Evolutionary conservation across 2,113 vertebrate species (phyloP).

Genomic region (Aspiorhynchus laticeps): DNA sequence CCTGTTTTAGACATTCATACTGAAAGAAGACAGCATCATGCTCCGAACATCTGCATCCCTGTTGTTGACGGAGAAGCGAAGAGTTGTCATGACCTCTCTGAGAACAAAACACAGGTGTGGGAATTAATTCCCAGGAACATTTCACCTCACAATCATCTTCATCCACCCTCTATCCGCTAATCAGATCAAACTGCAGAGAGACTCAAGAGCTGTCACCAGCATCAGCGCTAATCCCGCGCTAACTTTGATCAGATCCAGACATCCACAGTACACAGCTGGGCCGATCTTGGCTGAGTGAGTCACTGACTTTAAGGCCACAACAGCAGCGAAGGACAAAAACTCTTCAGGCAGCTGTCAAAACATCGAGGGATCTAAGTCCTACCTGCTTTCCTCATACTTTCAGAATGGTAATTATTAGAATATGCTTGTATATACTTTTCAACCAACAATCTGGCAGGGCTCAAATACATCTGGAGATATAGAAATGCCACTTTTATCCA

Average conservation of each 20-base stretch:
- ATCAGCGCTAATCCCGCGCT: conserved; percentile 50
- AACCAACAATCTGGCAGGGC: not conserved
- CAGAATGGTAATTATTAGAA: not conserved
- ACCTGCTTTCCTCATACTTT: conserved; percentile 43
- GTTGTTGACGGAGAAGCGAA: conserved; percentile 70
- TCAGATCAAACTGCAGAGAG: conserved; percentile 60
- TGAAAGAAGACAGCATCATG: conserved; percentile 66
- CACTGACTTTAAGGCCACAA: conserved; percentile 62
- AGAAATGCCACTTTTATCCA: not conserved
- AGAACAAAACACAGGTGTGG: conserved; percentile 77
- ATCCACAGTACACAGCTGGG: conserved; percentile 62
- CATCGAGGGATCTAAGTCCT: conserved; percentile 49
- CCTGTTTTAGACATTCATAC: conserved; percentile 53
- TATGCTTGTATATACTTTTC: conserved; percentile 11
- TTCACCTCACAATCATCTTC: conserved; percentile 61
- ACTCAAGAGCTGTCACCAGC: conserved; percentile 64
- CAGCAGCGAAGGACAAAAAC: conserved; percentile 21
- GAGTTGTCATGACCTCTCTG: conserved; percentile 61
- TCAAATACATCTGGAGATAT: not conserved
- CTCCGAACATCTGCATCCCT: conserved; percentile 63
- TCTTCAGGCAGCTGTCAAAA: conserved; percentile 75
- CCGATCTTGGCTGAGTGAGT: conserved; percentile 62
- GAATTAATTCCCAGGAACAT: conserved; percentile 71
- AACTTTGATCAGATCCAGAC: conserved; percentile 74
- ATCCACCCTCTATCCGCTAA: conserved; percentile 56